Conservation (phyloP, 2,113 vertebrate species). For the Apus apus region DNA sequence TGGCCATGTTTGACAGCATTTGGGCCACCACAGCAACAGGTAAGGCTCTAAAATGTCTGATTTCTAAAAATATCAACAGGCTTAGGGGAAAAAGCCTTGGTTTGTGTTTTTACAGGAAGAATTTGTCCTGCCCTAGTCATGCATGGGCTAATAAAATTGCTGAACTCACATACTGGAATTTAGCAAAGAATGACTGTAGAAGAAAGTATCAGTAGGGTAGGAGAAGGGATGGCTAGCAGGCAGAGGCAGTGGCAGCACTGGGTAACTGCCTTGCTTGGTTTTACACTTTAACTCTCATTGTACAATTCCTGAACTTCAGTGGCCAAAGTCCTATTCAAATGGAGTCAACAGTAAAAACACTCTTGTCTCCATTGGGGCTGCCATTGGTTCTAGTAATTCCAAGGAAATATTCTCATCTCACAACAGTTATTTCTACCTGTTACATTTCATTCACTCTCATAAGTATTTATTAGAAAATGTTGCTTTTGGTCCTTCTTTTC, state of each 20-base stretch:
- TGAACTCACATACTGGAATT: neutral
- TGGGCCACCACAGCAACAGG: neutral
- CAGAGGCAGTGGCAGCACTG: neutral
- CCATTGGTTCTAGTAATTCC: neutral
- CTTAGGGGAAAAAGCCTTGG: neutral
- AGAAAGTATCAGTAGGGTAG: neutral
- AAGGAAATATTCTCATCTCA: constrained; percentile 52
- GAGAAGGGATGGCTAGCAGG: neutral
- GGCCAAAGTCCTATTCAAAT: neutral
- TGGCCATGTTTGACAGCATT: neutral
- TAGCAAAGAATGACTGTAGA: neutral
- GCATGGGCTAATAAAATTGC: neutral
- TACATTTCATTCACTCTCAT: neutral
- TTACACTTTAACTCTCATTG: neutral
- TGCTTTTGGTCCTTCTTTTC: constrained; percentile 40
- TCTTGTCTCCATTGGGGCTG: neutral
- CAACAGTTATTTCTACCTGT: constrained; percentile 13
- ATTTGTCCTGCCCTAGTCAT: neutral
- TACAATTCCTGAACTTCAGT: neutral
- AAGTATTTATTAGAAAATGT: constrained; percentile 61
- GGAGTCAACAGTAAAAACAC: neutral
- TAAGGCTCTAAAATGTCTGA: neutral
- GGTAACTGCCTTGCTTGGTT: neutral
- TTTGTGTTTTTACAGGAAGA: neutral
- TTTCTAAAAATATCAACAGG: neutral